Evolutionary conservation across 2,797 vertebrate species (phyloP), one percentile per base, ranked within the genome.

Genomic region (Aeoliscus strigatus): DNA sequence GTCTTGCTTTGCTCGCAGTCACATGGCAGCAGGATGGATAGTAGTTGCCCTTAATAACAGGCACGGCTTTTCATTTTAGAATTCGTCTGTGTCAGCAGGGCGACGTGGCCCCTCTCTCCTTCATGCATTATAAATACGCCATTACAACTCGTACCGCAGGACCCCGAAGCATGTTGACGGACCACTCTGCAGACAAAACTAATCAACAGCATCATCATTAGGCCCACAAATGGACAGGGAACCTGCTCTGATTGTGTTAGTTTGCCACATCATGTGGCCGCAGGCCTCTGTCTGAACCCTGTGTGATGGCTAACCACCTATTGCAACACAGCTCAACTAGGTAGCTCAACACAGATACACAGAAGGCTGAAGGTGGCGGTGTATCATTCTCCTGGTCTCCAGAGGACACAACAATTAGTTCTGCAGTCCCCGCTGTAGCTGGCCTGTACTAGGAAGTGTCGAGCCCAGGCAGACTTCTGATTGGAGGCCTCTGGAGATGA

Each of bases 161-260:
- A 39, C 50, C 50, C 33, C 6, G 57, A 39, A 65, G 60, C 56
- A 40, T 33, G 57, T 36, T 63, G 60, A 67, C 35, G 32, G 70
- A 60, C 66, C 48, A 18, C 61, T 72, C 54, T 27, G 51, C 64
- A 43, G 60, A 69, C 63, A 51, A 51, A 76, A 26, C 61, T 47
- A 69, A 80, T 81, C 68, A 63, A 14, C 60, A 9, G 17, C 71
- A 53, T 69, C 75, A 51, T 76, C 59, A 48, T 71, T 66, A 70
- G 64, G 60, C 24, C 25, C 37, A 24, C 36, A 38, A 11, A 18
- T 18, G 51, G 51, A 59, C 53, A 37, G 44, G 38, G 51, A 1
- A n/a, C n/a, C n/a, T n/a, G n/a, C n/a, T n/a, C 36, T 73, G 75
- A 78, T 76, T 65, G 64, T 46, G 56, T 82, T 77, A 68, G 60